phyloP scores from a whole-genome alignment of 2,888 invertebrate genomes.

The Ornithoptera priamus region DNA sequence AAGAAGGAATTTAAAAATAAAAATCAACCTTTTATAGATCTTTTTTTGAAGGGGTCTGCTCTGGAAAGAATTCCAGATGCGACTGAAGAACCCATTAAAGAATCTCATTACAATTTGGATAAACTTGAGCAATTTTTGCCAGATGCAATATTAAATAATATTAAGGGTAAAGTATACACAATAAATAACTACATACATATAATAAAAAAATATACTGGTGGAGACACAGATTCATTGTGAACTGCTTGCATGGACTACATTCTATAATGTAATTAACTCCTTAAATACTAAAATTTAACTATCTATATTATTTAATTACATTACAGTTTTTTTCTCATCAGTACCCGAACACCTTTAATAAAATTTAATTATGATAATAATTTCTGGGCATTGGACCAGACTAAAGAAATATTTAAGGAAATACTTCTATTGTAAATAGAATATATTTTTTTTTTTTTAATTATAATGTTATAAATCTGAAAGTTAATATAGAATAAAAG shows the following conservation, averaged over 20 bases:
- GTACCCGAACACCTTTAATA: not conserved
- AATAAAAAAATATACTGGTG: conserved; percentile 39
- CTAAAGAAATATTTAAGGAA: not conserved
- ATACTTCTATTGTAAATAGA: not conserved
- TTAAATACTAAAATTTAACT: not conserved
- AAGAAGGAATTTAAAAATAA: conserved; percentile 54
- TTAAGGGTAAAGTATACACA: conserved; percentile 68
- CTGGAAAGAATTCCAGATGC: conserved; percentile 67
- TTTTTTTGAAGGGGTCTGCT: conserved; percentile 58
- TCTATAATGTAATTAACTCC: not conserved
- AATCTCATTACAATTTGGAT: conserved; percentile 71
- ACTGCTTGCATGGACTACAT: conserved; percentile 59
- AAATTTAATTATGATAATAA: not conserved
- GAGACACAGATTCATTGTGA: conserved; percentile 74
- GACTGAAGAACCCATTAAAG: conserved; percentile 62
- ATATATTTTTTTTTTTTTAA: too few species aligned
- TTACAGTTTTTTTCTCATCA: not conserved
- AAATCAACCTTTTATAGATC: conserved; percentile 65
- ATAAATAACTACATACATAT: conserved; percentile 34
- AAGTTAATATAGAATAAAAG: not conserved
- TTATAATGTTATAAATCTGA: too few species aligned
- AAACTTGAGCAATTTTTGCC: conserved; percentile 60
- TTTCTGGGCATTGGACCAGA: not conserved
- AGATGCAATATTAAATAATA: conserved; percentile 55
- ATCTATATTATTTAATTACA: not conserved